Conservation (phyloP, 2,888 invertebrate genomes). For the Uropetala carovei region DNA sequence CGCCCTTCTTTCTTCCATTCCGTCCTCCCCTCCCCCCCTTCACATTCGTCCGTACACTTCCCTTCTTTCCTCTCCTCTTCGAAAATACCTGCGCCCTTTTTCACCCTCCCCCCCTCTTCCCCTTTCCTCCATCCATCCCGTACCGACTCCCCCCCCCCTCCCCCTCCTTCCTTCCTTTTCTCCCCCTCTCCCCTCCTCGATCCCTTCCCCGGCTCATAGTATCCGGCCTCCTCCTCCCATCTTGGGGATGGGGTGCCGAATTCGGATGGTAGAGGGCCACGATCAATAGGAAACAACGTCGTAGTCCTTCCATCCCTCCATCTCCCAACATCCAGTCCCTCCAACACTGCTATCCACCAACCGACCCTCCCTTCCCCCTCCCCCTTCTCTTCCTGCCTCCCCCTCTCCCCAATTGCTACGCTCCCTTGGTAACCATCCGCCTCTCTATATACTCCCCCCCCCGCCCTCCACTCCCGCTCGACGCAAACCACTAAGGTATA, state of each 20-base stretch:
- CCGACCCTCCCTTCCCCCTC: neutral
- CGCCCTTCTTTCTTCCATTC: neutral
- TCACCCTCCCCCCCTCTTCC: neutral
- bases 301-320: neutral
- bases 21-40: neutral
- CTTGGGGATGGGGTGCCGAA: conserved; percentile 39
- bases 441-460: too few species aligned
- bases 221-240: conserved; percentile 24
- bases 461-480: neutral
- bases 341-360: neutral
- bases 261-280: conserved; percentile 43
- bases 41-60: neutral
- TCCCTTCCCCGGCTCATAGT: conserved; percentile 21
- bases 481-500: neutral
- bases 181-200: neutral
- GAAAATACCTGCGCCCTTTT: conserved; percentile 40
- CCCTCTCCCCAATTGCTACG: neutral
- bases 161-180: neutral
- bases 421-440: conserved; percentile 8
- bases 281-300: conserved; percentile 59
- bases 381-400: neutral
- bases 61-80: neutral
- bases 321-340: neutral
- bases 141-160: neutral
- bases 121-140: neutral